A percentile compares a stretch with the other conserved stretches of the same genome.
phyloP scores from a whole-genome alignment of 1,140 invertebrate genomes.

The Drosophila varians region DNA sequence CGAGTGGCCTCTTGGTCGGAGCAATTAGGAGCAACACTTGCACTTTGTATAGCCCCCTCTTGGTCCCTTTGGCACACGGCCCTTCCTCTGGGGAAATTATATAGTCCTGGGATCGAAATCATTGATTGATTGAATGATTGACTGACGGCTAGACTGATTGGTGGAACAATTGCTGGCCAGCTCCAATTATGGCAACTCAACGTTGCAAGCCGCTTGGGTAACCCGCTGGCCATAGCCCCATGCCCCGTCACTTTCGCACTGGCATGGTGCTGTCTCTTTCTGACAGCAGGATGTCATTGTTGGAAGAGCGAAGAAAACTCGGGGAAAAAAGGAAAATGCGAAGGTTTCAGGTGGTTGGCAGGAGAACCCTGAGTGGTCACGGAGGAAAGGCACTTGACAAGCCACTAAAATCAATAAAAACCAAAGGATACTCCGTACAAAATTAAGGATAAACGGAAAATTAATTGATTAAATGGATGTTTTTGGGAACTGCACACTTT shows the following conservation, averaged over 20 bases:
- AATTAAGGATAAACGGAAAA: not conserved
- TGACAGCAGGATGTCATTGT: slow-evolving; percentile 7
- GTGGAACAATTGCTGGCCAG: slow-evolving; percentile 21
- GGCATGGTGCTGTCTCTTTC: not conserved
- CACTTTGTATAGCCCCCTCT: not conserved
- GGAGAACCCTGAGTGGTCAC: slow-evolving; percentile 25
- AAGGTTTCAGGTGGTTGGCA: slow-evolving; percentile 15
- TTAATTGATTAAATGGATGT: too few species aligned
- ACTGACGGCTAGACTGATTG: slow-evolving; percentile 18
- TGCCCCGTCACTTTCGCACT: not conserved
- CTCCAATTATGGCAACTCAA: slow-evolving; percentile 47
- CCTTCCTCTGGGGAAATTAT: not conserved
- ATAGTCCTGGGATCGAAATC: slow-evolving; percentile 9
- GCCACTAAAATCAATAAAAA: slow-evolving; percentile 35
- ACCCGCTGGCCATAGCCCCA: not conserved
- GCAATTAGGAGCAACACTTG: slow-evolving; percentile 7
- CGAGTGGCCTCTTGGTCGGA: slow-evolving; percentile 1
- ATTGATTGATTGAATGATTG: slow-evolving; percentile 40
- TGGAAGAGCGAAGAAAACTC: not conserved
- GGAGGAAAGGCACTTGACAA: slow-evolving; percentile 30
- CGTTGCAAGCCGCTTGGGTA: slow-evolving; percentile 26
- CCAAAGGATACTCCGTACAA: slow-evolving; percentile 15
- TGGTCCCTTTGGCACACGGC: too few species aligned
- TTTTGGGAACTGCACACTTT: too few species aligned
- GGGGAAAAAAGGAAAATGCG: slow-evolving; percentile 8